Conservation (phyloP, 2,888 invertebrate species). For the Chrysolina haemoptera region DNA sequence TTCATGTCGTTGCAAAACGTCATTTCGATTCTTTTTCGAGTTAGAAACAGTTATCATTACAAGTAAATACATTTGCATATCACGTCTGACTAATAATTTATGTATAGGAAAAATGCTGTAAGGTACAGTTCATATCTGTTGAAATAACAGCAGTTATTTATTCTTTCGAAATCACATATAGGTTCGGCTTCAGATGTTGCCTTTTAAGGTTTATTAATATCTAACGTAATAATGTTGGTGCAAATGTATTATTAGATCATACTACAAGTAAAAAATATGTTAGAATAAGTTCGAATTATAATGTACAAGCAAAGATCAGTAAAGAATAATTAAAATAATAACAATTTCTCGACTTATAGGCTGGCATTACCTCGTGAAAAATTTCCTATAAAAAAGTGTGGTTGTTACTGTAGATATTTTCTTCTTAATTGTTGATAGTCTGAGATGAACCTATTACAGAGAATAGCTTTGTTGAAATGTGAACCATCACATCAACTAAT, state of each 20-base stretch:
- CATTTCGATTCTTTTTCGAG: neutral
- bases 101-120: constrained; percentile 25
- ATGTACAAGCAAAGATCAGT: neutral
- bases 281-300: constrained; percentile 10
- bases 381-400: too few species aligned
- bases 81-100: constrained; percentile 30
- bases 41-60: constrained; percentile 34
- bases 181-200: constrained; percentile 49
- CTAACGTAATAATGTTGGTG: constrained; percentile 41
- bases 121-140: constrained; percentile 45
- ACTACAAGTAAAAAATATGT: constrained; percentile 38
- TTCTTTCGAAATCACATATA: constrained; percentile 49
- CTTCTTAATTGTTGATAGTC: too few species aligned
- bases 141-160: constrained; percentile 43
- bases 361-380: too few species aligned
- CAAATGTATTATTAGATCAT: constrained; percentile 53
- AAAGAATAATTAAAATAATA: neutral
- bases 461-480: too few species aligned
- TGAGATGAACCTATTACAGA: too few species aligned
- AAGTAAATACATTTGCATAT: constrained; percentile 35
- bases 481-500: too few species aligned
- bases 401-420: too few species aligned
- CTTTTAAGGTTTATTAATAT: constrained; percentile 49
- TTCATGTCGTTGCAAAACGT: constrained; percentile 9
- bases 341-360: too few species aligned